Base-by-base conservation (phyloP, 2,888 invertebrate species). In the Cheiracanthium punctorium region DNA sequence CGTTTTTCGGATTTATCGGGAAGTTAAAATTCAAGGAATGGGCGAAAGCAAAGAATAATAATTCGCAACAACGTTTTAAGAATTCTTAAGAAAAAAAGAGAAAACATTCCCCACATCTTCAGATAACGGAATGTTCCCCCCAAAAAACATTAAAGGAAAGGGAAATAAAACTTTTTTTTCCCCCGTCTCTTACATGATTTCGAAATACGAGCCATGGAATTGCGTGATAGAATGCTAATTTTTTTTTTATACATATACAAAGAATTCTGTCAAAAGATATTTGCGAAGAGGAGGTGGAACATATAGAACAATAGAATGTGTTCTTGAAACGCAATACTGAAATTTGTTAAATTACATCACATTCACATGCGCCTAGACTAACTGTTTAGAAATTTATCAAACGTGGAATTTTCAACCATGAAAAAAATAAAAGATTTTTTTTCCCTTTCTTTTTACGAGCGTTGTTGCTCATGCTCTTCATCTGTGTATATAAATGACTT, bases 221-320 rank as follows among this genome's bases (percentile, higher is more conserved):
- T 17, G 48, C 48, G 48, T 48, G 48, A 48, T 48, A 48, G 48
- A 48, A 48, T 48, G 48, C 48, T 48, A 48, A 48, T 48, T 48
- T 48, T 48, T 48, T 37, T 37, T 12, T 12, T 48, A 48, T 17
- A 5, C 17, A 48, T 17, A n/a, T n/a, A n/a, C n/a, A n/a, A n/a
- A n/a, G n/a, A n/a, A n/a, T n/a, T n/a, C n/a, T n/a, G n/a, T n/a
- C n/a, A n/a, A n/a, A n/a, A n/a, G n/a, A n/a, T n/a, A n/a, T n/a
- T n/a, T 48, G 8, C 48, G 48, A 48, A 37, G 17, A 17, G 2
- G 17, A 48, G 17, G 17, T 2, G 8, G 48, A 17, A 7, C 14
- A 48, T 2, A 48, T 17, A 48, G 48, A 48, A 48, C 48, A 48
- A 48, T 48, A 17, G 48, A 48, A 48, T 48, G 48, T 17, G 48